Conservation (phyloP, 2,888 invertebrate species). For the Chelonus formosanus region DNA sequence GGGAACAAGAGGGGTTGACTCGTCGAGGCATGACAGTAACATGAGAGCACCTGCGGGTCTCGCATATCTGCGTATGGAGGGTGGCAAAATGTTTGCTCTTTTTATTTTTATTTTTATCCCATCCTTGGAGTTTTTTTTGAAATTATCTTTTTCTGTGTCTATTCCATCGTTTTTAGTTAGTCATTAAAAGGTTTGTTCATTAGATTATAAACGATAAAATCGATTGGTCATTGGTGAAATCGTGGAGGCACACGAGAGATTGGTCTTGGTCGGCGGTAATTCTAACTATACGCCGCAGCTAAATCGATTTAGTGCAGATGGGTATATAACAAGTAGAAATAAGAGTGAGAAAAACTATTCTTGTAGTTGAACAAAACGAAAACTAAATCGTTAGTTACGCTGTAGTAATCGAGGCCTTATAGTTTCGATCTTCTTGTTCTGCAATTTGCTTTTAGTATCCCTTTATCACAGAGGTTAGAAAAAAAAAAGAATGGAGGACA, state of each 20-base stretch:
- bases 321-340: slow-evolving; percentile 38
- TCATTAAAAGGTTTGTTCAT: slow-evolving; percentile 40
- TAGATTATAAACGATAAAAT: slow-evolving; percentile 56
- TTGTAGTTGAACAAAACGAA: slow-evolving; percentile 40
- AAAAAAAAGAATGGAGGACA: background rate
- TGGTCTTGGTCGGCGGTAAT: slow-evolving; percentile 39
- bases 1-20: slow-evolving; percentile 7
- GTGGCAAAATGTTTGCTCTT: slow-evolving; percentile 25
- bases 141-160: background rate
- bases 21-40: slow-evolving; percentile 22
- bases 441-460: too few relatives aligned
- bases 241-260: slow-evolving; percentile 34
- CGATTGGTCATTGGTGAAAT: slow-evolving; percentile 51
- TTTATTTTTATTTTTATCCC: slow-evolving; percentile 28
- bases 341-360: slow-evolving; percentile 38
- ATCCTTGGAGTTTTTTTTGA: slow-evolving; percentile 5
- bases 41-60: slow-evolving; percentile 24
- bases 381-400: slow-evolving; percentile 57
- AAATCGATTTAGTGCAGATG: slow-evolving; percentile 56
- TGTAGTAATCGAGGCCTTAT: slow-evolving; percentile 50
- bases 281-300: slow-evolving; percentile 37
- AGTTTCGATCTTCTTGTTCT: too few relatives aligned
- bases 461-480: background rate
- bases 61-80: background rate
- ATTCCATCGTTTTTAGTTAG: slow-evolving; percentile 31